Evolutionary conservation across 2,888 invertebrate species (phyloP).

Genomic region (Drosophila engyochracea): DNA sequence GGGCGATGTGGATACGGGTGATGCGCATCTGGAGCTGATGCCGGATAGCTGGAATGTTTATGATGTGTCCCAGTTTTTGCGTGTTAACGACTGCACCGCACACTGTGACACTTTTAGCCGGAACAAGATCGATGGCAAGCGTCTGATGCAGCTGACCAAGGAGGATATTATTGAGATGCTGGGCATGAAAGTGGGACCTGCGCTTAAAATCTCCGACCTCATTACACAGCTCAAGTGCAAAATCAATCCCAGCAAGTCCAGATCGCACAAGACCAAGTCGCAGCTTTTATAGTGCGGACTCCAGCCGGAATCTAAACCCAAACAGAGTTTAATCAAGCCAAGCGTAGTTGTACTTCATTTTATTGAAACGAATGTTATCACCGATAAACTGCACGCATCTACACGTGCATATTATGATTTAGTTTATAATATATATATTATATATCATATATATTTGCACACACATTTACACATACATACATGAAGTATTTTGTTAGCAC

Average conservation of each 20-base stretch:
- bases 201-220: slow-evolving; percentile 96
- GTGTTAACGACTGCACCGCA: slow-evolving; percentile 93
- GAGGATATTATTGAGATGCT: slow-evolving; percentile 95
- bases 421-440: slow-evolving; percentile 9
- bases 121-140: slow-evolving; percentile 92
- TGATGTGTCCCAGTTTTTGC: slow-evolving; percentile 95
- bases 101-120: slow-evolving; percentile 89
- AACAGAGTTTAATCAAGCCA: slow-evolving; percentile 36
- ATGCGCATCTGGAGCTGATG: slow-evolving; percentile 81
- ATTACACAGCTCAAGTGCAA: slow-evolving; percentile 96
- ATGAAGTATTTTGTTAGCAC: slow-evolving; percentile 76
- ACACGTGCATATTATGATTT: slow-evolving; percentile 35
- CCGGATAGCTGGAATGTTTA: slow-evolving; percentile 92
- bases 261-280: slow-evolving; percentile 88
- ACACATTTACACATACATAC: slow-evolving; percentile 45
- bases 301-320: slow-evolving; percentile 7
- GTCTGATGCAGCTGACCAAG: slow-evolving; percentile 92
- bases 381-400: slow-evolving; percentile 50
- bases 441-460: slow-evolving; percentile 10
- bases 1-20: slow-evolving; percentile 83
- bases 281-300: slow-evolving; percentile 87
- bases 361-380: slow-evolving; percentile 60
- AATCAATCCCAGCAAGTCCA: slow-evolving; percentile 84
- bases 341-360: slow-evolving; percentile 36
- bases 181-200: slow-evolving; percentile 97